Base-by-base conservation (phyloP, 2,888 invertebrate genomes). In the Agapostemon virescens region DNA sequence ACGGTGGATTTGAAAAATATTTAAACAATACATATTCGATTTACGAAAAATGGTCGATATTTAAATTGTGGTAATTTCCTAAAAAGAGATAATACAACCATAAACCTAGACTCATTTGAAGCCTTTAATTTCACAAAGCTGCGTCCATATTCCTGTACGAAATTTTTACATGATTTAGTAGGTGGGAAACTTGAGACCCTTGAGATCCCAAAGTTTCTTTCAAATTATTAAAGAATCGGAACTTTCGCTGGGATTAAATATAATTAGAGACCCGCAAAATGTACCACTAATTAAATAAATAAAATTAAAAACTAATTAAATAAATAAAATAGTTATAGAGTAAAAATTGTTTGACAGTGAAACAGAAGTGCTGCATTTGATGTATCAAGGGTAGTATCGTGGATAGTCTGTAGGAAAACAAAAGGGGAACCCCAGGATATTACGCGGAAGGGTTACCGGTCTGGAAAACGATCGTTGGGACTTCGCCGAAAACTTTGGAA, bases 401-500 rank as follows among this genome's bases (percentile, higher is more conserved):
- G 6, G 23, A 15, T 9, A 33, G 55, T 66, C 66, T 72, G 66
- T 72, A 38, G n/a, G 38, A 42, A 76, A 76, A 58, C 42, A 68
- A 69, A 69, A 79, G 30, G 58, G 13, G 26, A 40, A 64, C 42
- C 52, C 42, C 36, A 55, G 45, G 58, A 64, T 79, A 79, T 81
- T 74, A 72, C 71, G 58, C 40, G 55, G 49, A 72, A 75, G 69
- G 69, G 55, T 74, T 69, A 79, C 73, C 67, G 79, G 68, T n/a
- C 26, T 30, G 52, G 20, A 38, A 40, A 68, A 42, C 71, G 69
- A 64, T 74, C 49, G 49, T 45, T 63, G 15, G 66, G 49, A 42
- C 36, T 69, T 33, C 15, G 26, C 26, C 42, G 36, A 66, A 69
- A 74, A 80, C 61, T 81, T 72, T n/a, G 69, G 80, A 83, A 85